Evolutionary conservation across 2,113 vertebrate genomes (phyloP), one percentile per base, ranked within the genome.

Genomic region (Phyllostomus hastatus): DNA sequence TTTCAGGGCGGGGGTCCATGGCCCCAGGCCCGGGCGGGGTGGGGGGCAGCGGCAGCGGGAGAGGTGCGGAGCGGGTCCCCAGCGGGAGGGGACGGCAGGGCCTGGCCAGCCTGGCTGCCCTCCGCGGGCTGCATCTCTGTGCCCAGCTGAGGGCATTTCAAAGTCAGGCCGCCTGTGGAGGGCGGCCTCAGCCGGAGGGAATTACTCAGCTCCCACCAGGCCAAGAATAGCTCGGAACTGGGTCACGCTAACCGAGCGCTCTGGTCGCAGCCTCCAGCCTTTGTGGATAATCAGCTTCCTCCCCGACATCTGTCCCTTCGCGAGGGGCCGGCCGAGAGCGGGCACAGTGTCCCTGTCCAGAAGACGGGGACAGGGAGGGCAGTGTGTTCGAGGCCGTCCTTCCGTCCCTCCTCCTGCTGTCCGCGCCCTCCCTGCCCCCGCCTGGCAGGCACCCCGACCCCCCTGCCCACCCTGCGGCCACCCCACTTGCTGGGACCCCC

Each of bases 221-320:
- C 97, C 88, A 88, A 98, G 97, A 98, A 98, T 98, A 98, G 97
- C 97, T 92, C 90, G 0, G 94, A 97, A 97, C 73, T 97, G 97
- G 97, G 97, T 97, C 97, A 97, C 0, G 52, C 95, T 96, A 82
- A 48, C 94, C 17, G 4, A 46, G 93, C 16, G 75, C 88, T 89
- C 59, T 9, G 76, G 93, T 59, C 93, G 73, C 90, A 95, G 96
- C 97, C 92, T 95, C 88, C 96, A 97, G 96, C 96, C 96, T 91
- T n/a, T n/a, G 83, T 90, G 52, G 26, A 9, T 96, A 96, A 97
- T 97, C 97, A 75, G 96, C 97, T 97, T 97, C 95, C 86, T 90
- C 87, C 91, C 92, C 11, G 26, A 87, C 95, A 97, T 95, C 97
- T 96, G 96, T 86, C 94, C 96, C 91, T 84, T 86, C 87, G 1